These are phyloP conservation scores for Thelaira solivaga DNA, from an alignment of 2,888 invertebrate species.

Conservation along the genomic window DNA sequence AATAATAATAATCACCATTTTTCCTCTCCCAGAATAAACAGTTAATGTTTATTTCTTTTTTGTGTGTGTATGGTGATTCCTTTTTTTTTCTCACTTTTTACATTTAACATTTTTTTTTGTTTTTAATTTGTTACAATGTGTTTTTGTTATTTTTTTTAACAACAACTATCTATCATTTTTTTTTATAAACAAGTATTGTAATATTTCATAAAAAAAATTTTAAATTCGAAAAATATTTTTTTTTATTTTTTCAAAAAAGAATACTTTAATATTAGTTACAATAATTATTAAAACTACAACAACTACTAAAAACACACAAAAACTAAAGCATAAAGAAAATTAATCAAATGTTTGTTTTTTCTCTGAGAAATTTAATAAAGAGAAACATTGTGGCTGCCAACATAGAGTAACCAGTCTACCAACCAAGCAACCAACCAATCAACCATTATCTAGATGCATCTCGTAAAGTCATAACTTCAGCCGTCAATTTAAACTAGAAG, in stretches of 20 bases:
- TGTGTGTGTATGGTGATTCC: conserved; percentile 6
- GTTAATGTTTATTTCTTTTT: not conserved
- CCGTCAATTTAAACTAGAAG: not conserved
- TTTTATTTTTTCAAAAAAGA: conserved; percentile 19
- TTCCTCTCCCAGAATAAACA: not conserved
- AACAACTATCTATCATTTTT: conserved; percentile 2
- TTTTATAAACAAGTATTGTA: conserved; percentile 20
- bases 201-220: conserved; percentile 25
- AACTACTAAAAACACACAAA: conserved; percentile 27
- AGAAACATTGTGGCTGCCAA: conserved; percentile 23
- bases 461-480: not conserved
- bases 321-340: conserved; percentile 37
- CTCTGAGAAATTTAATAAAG: conserved; percentile 54
- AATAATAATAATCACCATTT: too few relatives aligned
- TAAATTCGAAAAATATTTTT: not conserved
- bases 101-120: not conserved
- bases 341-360: conserved; percentile 61
- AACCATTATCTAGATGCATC: not conserved
- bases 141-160: conserved; percentile 12
- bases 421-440: too few relatives aligned
- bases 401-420: too few relatives aligned
- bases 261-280: conserved; percentile 27
- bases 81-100: not conserved
- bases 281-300: conserved; percentile 10
- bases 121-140: conserved; percentile 32